Base-by-base conservation (phyloP, 1,140 invertebrate species). In the Drosophila pectinifera region DNA sequence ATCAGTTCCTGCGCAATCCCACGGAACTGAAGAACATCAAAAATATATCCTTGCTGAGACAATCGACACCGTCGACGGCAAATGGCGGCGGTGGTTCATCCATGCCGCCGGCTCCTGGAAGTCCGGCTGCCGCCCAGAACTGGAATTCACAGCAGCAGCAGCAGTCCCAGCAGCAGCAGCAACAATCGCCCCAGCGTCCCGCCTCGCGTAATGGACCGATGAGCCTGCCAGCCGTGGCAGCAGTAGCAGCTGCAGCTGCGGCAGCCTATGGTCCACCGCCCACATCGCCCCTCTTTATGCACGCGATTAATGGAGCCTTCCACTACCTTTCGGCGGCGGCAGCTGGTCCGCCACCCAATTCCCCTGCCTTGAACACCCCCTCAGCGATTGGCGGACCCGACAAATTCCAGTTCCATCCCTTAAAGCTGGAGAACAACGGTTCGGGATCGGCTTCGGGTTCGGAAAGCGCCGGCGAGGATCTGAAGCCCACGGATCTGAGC, bases 11-110 rank as follows among this genome's bases (percentile, higher is more conserved):
- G 48, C 94, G 97, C 63, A 98, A 98, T 93, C 97, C 97, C 31
- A 96, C 96, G 31, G 97, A 98, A 93, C 92, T 98, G 70, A 98
- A 98, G 88, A 98, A 97, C 90, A 98, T 98, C 48, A 98, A 98
- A 92, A 98, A 98, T 91, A 98, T 98, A 75, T 97, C 97, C 4
- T 92, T 97, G 59, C 92, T 98, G 63, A 94, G 97, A n/a, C 96
- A 98, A 92, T 96, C 97, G 91, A 93, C 91, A 38, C 77, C 91
- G 7, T 45, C 77, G 11, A 62, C 55, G 39, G 73, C 54, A 18
- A 59, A 67, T 48, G 55, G 51, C 14, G 54, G 42, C 4, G 36
- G 48, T 34, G 26, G 16, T 2, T 31, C 41, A 28, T 42, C 18
- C 0, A 22, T 46, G 70, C 45, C 74, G 22, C 68, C 63, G 58